Base-by-base conservation (phyloP, 1,140 invertebrate genomes). In the Drosophila ambigua region DNA sequence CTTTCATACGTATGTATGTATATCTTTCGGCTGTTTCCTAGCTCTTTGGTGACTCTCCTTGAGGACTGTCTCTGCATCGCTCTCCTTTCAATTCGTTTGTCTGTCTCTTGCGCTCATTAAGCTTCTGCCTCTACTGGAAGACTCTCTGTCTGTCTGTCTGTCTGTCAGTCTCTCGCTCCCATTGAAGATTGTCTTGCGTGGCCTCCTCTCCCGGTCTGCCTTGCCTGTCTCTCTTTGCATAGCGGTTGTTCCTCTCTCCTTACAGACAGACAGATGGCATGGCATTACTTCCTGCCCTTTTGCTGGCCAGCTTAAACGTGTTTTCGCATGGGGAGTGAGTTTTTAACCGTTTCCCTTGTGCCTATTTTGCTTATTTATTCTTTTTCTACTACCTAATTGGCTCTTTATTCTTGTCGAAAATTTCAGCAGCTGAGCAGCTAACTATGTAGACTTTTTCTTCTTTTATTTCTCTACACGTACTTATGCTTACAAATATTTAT, bases 231-330 rank as follows among this genome's bases (percentile, higher is more conserved):
- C 45, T 16, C 5, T 44, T 58, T 26, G 11, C 8, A 48, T 28
- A 58, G 16, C 65, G 43, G 66, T 39, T 49, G 35, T 39, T 39
- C 35, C 11, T 39, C 48, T 52, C 69, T 72, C 69, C 69, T 72
- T 72, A 68, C 57, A 44, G 57, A 72, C 57, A 44, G 57, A 72
- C 55, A 71, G 55, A 72, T 59, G 41, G 49, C 48, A 72, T 59
- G 41, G 49, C 48, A 24, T 24, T 23, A 57, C 61, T 49, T 69
- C 64, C 51, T 63, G 73, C 73, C 73, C 73, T 77, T 77, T 77
- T 48, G 46, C 55, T 57, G 44, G 53, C 35, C 8, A 13, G 67
- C 8, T 54, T 8, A 74, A 76, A 77, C 72, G 28, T 24, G 72
- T 77, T 77, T 68, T 41, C 39, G 43, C 65, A 45, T 55, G 71